Conservation (phyloP, 2,888 invertebrate species). For the Diploptera punctata region DNA sequence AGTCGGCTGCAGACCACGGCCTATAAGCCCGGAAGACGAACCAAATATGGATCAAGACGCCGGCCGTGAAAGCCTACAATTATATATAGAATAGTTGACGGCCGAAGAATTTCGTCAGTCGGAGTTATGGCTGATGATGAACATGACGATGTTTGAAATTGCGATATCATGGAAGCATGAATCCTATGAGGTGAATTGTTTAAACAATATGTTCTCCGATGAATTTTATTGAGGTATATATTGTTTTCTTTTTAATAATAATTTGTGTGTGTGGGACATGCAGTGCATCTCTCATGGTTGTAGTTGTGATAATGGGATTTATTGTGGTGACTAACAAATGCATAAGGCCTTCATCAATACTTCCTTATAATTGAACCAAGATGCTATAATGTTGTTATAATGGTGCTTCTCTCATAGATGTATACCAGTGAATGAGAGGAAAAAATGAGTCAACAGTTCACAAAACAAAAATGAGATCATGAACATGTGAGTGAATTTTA, state of each 20-base stretch:
- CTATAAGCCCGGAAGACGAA: no score
- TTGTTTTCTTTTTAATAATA: slow-evolving; percentile 23
- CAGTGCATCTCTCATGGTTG: slow-evolving; percentile 18
- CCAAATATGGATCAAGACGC: no score
- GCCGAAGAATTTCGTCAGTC: no score
- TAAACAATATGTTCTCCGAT: no score
- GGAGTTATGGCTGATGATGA: no score
- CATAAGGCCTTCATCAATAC: not conserved
- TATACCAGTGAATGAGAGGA: not conserved
- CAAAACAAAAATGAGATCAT: slow-evolving; percentile 7
- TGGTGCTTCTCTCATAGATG: slow-evolving; percentile 1
- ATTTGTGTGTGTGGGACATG: slow-evolving; percentile 28
- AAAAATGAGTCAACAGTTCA: slow-evolving; percentile 8
- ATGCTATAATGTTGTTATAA: not conserved
- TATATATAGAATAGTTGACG: no score
- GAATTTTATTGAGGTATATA: no score
- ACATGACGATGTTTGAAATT: no score
- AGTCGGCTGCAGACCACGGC: no score
- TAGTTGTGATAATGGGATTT: slow-evolving; percentile 4
- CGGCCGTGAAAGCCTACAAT: no score
- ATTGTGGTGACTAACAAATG: slow-evolving; percentile 10
- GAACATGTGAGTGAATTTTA: slow-evolving; percentile 3
- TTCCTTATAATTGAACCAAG: not conserved
- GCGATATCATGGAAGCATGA: no score
- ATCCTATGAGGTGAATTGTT: no score